Evolutionary conservation across 2,113 vertebrate species (phyloP), one percentile per base, ranked within the genome.

Genomic region (Xiphorhynchus elegans): DNA sequence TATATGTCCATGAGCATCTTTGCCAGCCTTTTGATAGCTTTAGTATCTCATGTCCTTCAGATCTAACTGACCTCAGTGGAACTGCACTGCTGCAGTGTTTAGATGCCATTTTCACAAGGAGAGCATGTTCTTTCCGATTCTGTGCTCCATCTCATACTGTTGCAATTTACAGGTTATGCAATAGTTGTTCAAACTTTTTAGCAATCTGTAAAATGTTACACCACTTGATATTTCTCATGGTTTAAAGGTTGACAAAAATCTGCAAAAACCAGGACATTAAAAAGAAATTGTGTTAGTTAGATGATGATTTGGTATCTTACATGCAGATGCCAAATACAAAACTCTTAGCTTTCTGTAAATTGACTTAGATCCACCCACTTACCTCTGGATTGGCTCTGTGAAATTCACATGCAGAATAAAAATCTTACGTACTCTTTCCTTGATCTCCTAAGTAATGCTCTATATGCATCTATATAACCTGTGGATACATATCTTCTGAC

Each of bases 231-330:
- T 55, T 64, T 69, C 47, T 68, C 14, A 33, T 33, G 7, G 39
- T 35, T 72, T 63, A 91, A 84, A 62, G 58, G 24, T 12, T 33
- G 39, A 31, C 39, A 66, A 89, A 50, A 15, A 0, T 13, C 12
- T 13, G 1, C 21, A 42, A 83, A 70, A 35, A 52, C 5, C 2
- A 44, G 23, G 26, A 2, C 0, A 0, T 85, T 70, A 70, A 62
- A 83, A 90, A 42, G 5, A 60, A 89, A 35, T 13, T 26, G 3
- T 53, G 5, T 42, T 76, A 39, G 23, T 60, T 6, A 10, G 14
- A 11, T 42, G 17, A 35, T 33, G 23, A 44, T 50, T 35, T 9
- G 87, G 1, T 56, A 4, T 67, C 42, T 83, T 83, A 69, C 77
- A 74, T 74, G 67, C 40, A 62, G 18, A 44, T 0, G 1, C 13